Conservation (phyloP, 2,797 vertebrate species). For the Tachyglossus aculeatus region DNA sequence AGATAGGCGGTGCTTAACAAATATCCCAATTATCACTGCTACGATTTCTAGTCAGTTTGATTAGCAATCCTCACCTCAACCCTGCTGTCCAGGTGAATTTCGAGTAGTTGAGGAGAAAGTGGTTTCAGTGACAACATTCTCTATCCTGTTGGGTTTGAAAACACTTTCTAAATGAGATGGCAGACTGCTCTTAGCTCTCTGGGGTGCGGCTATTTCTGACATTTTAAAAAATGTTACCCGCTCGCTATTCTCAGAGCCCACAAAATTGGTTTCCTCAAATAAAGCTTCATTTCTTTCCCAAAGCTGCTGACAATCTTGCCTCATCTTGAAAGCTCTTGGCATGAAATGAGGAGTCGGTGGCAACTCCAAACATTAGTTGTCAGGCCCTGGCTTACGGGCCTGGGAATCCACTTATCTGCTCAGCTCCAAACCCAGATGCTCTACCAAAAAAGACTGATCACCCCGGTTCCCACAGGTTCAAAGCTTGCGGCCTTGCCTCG, state of each 20-base stretch:
- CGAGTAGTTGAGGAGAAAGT: too few species aligned
- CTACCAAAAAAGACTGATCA: conserved; percentile 4
- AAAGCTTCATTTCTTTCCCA: background rate
- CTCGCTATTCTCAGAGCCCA: background rate
- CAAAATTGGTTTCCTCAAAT: background rate
- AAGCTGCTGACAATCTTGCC: background rate
- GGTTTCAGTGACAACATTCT: background rate
- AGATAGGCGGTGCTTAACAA: too few species aligned
- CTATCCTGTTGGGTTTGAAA: background rate
- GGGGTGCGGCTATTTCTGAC: background rate
- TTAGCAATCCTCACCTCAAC: too few species aligned
- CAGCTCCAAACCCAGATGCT: background rate
- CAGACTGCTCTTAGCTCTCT: background rate
- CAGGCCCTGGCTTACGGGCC: background rate
- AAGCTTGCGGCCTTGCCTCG: conserved; percentile 36
- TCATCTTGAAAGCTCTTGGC: background rate
- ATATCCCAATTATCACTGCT: too few species aligned
- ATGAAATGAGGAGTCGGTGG: background rate
- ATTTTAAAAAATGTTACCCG: background rate
- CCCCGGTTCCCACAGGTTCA: conserved; percentile 23
- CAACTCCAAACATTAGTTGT: too few species aligned
- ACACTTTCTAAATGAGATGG: background rate
- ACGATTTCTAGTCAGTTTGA: too few species aligned
- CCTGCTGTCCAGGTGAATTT: too few species aligned
- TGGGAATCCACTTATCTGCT: background rate